phyloP scores from a whole-genome alignment of 2,113 vertebrate species.

The Gobio gobio region DNA sequence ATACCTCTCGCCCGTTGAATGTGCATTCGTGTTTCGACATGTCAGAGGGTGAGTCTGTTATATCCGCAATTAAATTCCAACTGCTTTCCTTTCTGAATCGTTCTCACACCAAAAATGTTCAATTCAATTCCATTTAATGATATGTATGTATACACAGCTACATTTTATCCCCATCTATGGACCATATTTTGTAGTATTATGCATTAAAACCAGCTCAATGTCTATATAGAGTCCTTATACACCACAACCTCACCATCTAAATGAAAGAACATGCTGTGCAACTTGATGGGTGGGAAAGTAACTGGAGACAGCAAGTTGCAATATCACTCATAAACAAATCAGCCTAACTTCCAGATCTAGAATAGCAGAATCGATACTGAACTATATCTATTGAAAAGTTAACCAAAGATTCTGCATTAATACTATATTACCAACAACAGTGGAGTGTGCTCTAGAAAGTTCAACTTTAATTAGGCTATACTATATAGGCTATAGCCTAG shows the following conservation, averaged over 20 bases:
- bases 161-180: not conserved
- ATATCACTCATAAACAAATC: not conserved
- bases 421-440: not conserved
- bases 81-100: not conserved
- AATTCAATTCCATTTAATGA: not conserved
- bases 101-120: constrained; percentile 13
- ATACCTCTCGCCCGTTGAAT: constrained; percentile 9
- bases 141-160: no score
- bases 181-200: no score
- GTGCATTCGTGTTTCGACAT: constrained; percentile 19
- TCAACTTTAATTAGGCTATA: not conserved
- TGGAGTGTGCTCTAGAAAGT: not conserved
- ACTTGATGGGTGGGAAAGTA: not conserved
- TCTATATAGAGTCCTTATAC: not conserved
- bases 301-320: not conserved
- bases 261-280: not conserved
- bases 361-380: not conserved
- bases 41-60: constrained; percentile 40
- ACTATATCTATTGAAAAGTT: not conserved
- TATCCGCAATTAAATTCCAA: constrained; percentile 18
- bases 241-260: not conserved
- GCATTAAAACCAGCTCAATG: not conserved
- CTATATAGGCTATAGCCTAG: not conserved
- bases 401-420: not conserved
- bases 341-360: not conserved